Percentiles rank a stretch among this genome's conserved stretches.
Evolutionary conservation across 2,888 invertebrate genomes (phyloP).

Genomic region (Drosophila meridiana): DNA sequence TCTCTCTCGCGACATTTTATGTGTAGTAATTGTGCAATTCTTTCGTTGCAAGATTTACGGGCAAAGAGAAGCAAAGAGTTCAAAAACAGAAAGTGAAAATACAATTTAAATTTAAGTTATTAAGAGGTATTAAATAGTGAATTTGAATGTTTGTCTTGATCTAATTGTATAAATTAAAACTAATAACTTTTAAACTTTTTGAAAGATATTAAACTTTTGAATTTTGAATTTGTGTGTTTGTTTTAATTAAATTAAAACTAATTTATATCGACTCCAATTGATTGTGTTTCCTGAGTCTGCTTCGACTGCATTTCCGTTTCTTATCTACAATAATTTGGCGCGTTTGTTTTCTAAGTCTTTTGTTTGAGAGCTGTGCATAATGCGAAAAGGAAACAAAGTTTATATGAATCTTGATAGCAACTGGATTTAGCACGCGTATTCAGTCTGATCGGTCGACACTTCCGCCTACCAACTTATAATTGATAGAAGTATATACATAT

Average conservation of each 20-base stretch:
- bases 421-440: constrained; percentile 71
- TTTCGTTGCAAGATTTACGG: constrained; percentile 70
- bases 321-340: constrained; percentile 28
- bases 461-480: constrained; percentile 54
- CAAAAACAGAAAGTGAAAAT: neutral
- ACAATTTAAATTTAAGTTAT: neutral
- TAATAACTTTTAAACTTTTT: too few species aligned
- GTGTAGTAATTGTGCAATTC: constrained; percentile 70
- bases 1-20: constrained; percentile 1
- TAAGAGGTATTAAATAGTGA: neutral
- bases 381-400: constrained; percentile 61
- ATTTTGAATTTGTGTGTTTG: neutral
- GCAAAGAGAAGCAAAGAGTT: neutral
- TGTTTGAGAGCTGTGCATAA: constrained; percentile 55
- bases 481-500: neutral
- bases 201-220: neutral
- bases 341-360: constrained; percentile 76
- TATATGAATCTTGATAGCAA: constrained; percentile 56
- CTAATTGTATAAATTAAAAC: neutral
- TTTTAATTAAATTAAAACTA: neutral
- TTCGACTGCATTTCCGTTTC: constrained; percentile 25
- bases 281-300: neutral
- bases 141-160: too few species aligned
- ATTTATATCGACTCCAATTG: neutral
- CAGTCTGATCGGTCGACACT: constrained; percentile 42